Conservation (phyloP, 2,113 vertebrate genomes). For the Syngnathoides biaculeatus region DNA sequence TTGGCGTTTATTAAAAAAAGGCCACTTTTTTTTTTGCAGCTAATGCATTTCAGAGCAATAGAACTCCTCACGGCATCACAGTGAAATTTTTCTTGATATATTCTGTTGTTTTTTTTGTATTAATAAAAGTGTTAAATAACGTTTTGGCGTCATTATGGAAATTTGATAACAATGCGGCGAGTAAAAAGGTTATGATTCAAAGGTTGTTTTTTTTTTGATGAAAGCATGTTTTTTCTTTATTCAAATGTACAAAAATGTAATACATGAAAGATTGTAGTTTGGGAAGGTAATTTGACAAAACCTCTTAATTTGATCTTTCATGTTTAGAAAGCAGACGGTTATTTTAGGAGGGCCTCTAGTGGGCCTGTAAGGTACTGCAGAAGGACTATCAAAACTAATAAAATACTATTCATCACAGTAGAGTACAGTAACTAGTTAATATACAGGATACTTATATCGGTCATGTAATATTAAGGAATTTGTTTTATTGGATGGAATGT, state of each 20-base stretch:
- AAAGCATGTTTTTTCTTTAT: not conserved
- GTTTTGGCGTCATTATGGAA: conserved; percentile 34
- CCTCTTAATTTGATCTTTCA: not conserved
- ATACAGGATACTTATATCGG: not conserved
- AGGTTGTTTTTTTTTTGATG: not conserved
- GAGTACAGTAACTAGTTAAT: too few relatives aligned
- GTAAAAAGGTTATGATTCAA: not conserved
- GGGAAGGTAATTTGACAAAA: not conserved
- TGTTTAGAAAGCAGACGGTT: not conserved
- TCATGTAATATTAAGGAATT: not conserved
- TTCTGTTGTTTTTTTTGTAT: conserved; percentile 71
- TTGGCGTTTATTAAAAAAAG: conserved; percentile 49
- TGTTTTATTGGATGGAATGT: too few relatives aligned
- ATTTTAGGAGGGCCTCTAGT: not conserved
- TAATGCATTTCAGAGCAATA: conserved; percentile 70
- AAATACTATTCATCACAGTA: too few relatives aligned
- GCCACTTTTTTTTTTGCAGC: conserved; percentile 65
- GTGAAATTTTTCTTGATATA: conserved; percentile 63
- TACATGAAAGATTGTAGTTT: not conserved
- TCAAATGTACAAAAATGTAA: not conserved
- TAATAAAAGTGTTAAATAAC: conserved; percentile 65
- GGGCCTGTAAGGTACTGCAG: not conserved
- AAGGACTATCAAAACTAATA: not conserved
- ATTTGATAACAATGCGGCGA: not conserved
- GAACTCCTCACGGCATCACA: conserved; percentile 54